Evolutionary conservation across 2,113 vertebrate species (phyloP), one percentile per base, ranked within the genome.

Genomic region (Urocynchramus pylzowi): DNA sequence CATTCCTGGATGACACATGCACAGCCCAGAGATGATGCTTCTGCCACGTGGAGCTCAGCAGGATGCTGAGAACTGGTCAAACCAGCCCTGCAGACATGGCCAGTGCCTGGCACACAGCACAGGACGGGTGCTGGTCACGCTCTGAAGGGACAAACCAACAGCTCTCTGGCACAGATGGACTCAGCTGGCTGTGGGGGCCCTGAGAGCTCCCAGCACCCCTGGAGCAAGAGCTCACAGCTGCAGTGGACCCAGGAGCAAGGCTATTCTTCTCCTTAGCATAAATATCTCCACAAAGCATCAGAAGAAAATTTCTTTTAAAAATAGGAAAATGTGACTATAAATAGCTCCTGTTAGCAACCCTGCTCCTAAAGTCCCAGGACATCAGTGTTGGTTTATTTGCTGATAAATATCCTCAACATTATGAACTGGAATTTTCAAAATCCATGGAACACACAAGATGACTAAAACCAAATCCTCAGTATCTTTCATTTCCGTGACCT

Each of bases 51-150:
- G 47, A 54, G 31, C 96, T 90, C 56, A 56, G 44, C 82, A 92
- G 90, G 83, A 95, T 68, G 69, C 61, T 84, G 76, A 30, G 90
- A 94, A 96, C 85, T 68, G 71, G 94, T 87, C 76, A 67, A 30
- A 97, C 88, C 85, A 84, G 92, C 57, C 69, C 47, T 76, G 49
- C 69, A 52, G 63, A 63, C 21, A 10, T 3, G 56, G 70, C 30
- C 33, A 67, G 52, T 2, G 73, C 56, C 59, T 42, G 50, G 56
- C 60, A 67, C 83, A 10, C 59, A 42, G 31, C 76, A 44, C 49
- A 39, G 47, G 42, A 49, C 0, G 0, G 2, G 44, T 7, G n/a
- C 75, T 80, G 37, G 24, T 30, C 61, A 37, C 41, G 16, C 31
- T 45, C 0, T 3, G 54, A 27, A 61, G 33, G 63, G 23, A 49